Base-by-base conservation (phyloP, 2,113 vertebrate genomes). In the Notechis scutatus region DNA sequence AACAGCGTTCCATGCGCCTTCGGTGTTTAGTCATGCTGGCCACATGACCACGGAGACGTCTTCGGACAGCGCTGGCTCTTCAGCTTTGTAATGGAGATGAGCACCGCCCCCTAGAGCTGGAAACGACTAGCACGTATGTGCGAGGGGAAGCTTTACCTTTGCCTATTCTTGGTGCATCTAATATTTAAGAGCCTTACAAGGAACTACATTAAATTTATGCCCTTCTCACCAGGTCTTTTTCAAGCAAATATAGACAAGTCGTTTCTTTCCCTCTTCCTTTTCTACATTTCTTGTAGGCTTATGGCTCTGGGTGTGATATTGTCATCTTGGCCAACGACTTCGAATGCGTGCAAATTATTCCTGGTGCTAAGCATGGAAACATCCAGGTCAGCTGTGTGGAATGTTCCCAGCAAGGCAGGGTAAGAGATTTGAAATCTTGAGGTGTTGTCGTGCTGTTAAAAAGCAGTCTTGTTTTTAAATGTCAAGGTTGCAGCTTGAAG, bases 321-420 rank as follows among this genome's bases (percentile, higher is more conserved):
- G 99, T 99, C 94, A 98, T 99, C 96, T 97, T 99, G 97, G 98
- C 99, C 86, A 98, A 98, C 95, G 98, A 99, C 97, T 99, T 99
- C 95, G 99, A 99, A 97, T 99, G 99, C 97, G 99, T 99, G 91
- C 99, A 99, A 96, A 99, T 99, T 96, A 99, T 99, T 97, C 99
- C 99, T 0, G 99, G 99, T 97, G 99, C 99, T 98, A 99, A 99
- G 97, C 98, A 99, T 98, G 99, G 99, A 94, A 99, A 99, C 97
- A 99, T 99, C 95, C 99, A 99, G 97, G 99, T 99, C 97, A 99
- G 99, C 96, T 99, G 99, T 94, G 99, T 99, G 98, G 99, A 99
- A 97, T 99, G 99, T 93, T 99, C 99, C 91, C 98, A 99, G 93
- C 98, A 99, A 95, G 99, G 99, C 97, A 97, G 99, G 98, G 99